These are phyloP conservation scores for Scomberomorus guttatus DNA, from an alignment of 2,797 vertebrate species.

Conservation along the genomic window DNA sequence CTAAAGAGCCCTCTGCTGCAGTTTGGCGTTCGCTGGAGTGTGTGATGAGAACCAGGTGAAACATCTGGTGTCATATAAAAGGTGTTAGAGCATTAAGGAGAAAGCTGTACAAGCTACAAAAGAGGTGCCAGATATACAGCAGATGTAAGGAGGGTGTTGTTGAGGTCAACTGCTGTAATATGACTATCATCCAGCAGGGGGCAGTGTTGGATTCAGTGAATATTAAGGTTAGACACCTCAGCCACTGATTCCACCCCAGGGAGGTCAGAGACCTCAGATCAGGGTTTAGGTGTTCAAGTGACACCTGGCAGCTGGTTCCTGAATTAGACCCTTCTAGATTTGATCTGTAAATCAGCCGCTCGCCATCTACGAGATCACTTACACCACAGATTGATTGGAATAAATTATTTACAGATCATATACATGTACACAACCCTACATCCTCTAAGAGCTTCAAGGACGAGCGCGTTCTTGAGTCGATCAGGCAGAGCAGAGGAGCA, in stretches of 20 bases:
- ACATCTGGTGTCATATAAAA: constrained; percentile 77
- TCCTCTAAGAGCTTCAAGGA: constrained; percentile 57
- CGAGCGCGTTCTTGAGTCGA: constrained; percentile 7
- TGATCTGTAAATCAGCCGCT: constrained; percentile 49
- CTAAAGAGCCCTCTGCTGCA: constrained; percentile 56
- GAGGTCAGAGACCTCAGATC: constrained; percentile 33
- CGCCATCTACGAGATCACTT: constrained; percentile 54
- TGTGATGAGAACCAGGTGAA: constrained; percentile 73
- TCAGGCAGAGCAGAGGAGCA: constrained; percentile 3
- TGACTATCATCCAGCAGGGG: constrained; percentile 57
- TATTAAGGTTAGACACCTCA: constrained; percentile 4
- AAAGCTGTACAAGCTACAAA: constrained; percentile 44
- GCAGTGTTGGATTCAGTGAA: constrained; percentile 38
- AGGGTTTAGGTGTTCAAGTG: constrained; percentile 38
- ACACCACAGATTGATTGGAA: constrained; percentile 60
- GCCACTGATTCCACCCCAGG: constrained; percentile 29
- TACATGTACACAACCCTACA: constrained; percentile 33
- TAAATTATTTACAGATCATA: constrained; percentile 72
- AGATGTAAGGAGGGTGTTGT: constrained; percentile 59
- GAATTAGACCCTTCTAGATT: constrained; percentile 53
- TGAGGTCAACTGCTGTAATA: constrained; percentile 63
- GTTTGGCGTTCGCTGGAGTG: constrained; percentile 51
- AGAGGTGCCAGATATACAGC: constrained; percentile 51
- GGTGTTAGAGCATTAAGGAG: constrained; percentile 65
- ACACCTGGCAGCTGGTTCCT: constrained; percentile 46